phyloP scores from a whole-genome alignment of 2,888 invertebrate genomes.

The Erpobdella octoculata region DNA sequence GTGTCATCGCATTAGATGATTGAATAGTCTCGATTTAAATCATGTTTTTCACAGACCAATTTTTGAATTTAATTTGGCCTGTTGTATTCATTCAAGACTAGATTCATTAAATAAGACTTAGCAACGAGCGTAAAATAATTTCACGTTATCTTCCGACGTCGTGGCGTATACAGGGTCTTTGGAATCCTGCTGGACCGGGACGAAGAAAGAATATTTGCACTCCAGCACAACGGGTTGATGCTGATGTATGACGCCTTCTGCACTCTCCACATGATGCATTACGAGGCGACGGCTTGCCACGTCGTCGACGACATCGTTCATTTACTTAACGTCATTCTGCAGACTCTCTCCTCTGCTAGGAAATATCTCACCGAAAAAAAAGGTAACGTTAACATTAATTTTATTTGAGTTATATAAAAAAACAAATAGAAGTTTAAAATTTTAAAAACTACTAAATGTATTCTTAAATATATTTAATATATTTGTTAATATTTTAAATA shows the following conservation, averaged over 20 bases:
- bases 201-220: conserved; percentile 77
- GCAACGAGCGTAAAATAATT: not conserved
- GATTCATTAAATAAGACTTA: not conserved
- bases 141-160: not conserved
- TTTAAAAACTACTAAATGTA: not conserved
- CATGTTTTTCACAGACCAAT: too few species aligned
- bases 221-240: conserved; percentile 80
- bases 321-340: conserved; percentile 59
- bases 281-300: conserved; percentile 82
- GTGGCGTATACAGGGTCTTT: conserved; percentile 56
- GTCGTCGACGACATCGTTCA: conserved; percentile 75
- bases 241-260: conserved; percentile 62
- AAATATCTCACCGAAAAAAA: conserved; percentile 39
- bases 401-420: not conserved
- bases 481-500: not conserved
- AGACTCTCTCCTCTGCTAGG: conserved; percentile 55
- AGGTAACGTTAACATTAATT: too few species aligned
- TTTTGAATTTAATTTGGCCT: not conserved
- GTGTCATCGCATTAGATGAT: too few species aligned
- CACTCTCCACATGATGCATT: conserved; percentile 83
- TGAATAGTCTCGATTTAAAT: too few species aligned
- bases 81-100: not conserved
- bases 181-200: conserved; percentile 79
- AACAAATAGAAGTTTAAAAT: not conserved
- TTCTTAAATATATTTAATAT: not conserved